Evolutionary conservation across 1,140 invertebrate species (phyloP).

Genomic region (Caenorhabditis briggsae): DNA sequence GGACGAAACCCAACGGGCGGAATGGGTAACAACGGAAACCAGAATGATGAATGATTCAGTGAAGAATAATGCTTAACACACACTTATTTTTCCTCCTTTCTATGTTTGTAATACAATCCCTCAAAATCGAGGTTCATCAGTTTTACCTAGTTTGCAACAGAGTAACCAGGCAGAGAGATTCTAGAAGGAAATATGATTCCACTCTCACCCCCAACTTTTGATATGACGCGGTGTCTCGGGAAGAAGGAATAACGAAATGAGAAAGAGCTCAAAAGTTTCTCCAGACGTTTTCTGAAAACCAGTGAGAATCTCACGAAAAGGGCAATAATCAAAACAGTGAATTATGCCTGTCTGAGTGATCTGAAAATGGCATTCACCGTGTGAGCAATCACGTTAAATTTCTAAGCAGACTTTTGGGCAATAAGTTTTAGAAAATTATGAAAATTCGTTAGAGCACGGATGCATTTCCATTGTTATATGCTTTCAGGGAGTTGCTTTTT

Average conservation of each 20-base stretch:
- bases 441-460: no score
- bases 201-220: background rate
- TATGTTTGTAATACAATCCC: conserved; percentile 49
- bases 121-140: background rate
- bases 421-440: no score
- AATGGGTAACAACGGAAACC: conserved; percentile 55
- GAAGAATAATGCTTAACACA: conserved; percentile 55
- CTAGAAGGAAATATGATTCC: background rate
- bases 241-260: background rate
- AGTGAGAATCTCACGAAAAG: no score
- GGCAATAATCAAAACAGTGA: no score
- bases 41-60: conserved; percentile 56
- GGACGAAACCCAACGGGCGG: conserved; percentile 31
- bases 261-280: background rate
- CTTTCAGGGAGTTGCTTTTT: no score
- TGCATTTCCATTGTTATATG: no score
- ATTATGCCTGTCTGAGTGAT: no score
- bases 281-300: no score
- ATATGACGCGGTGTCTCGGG: background rate
- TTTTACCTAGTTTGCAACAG: conserved; percentile 17
- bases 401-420: no score
- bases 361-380: no score
- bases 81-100: conserved; percentile 29
- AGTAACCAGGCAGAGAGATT: conserved; percentile 22
- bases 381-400: no score